These are phyloP conservation scores for Mixornis gularis DNA, from an alignment of 2,113 vertebrate genomes.

Conservation along the genomic window DNA sequence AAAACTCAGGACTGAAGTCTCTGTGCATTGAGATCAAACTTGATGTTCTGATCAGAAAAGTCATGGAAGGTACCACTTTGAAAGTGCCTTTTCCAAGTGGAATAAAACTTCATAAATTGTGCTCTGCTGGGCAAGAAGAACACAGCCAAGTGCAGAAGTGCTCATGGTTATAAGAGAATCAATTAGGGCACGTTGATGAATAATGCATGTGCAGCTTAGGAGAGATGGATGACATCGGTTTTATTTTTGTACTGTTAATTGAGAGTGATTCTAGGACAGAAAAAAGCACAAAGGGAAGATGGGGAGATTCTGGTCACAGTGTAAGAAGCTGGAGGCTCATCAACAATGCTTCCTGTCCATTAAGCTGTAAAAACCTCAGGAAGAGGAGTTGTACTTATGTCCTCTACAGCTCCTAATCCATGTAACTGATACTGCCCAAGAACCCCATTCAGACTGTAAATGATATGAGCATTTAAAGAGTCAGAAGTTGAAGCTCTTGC, in stretches of 20 bases:
- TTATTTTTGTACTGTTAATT: constrained; percentile 62
- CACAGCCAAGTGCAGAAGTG: constrained; percentile 21
- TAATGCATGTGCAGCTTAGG: constrained; percentile 44
- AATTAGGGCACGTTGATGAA: constrained; percentile 57
- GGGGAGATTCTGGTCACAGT: background rate
- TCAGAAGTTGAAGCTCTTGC: background rate
- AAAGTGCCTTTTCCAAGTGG: constrained; percentile 1
- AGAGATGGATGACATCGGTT: constrained; percentile 48
- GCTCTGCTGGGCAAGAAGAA: constrained; percentile 1
- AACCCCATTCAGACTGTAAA: constrained; percentile 32
- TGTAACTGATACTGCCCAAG: constrained; percentile 30
- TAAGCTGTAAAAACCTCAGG: constrained; percentile 40
- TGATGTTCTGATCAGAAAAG: background rate
- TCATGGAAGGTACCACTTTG: background rate
- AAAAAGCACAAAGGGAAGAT: constrained; percentile 27
- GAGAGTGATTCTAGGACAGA: constrained; percentile 35
- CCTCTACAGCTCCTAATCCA: constrained; percentile 26
- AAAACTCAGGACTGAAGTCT: background rate
- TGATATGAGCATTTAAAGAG: constrained; percentile 26
- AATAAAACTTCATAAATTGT: constrained; percentile 2
- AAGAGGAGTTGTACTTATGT: constrained; percentile 32
- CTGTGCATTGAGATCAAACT: background rate
- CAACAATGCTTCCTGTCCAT: constrained; percentile 43
- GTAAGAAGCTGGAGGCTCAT: background rate
- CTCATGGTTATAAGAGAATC: constrained; percentile 45